Base-by-base conservation (phyloP, 2,113 vertebrate species). In the Hylia prasina region DNA sequence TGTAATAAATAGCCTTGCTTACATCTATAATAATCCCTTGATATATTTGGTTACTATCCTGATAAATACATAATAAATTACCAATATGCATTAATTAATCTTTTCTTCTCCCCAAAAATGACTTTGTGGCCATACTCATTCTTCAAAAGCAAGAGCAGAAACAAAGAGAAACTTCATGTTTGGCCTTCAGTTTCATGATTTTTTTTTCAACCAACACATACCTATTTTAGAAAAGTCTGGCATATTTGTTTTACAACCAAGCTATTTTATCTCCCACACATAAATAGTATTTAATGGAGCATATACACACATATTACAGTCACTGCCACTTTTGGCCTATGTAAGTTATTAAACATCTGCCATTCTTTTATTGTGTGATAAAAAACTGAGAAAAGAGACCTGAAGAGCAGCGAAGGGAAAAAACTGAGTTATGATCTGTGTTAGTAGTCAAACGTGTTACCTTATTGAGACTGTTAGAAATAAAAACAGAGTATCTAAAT, bases 401-500 rank as follows among this genome's bases (percentile, higher is more conserved):
- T 95, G 89, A 94, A 87, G 68, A 93, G 35, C 23, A 16, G 87
- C 61, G 77, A 96, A 95, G 83, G 83, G 50, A 84, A 93, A 89
- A 54, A 40, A 65, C 54, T 11, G 76, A 96, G 89, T 95, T 96
- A 93, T 66, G 44, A 81, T 91, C 84, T 92, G 94, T 87, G 78
- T 90, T 97, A 96, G 94, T 92, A 97, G 87, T 96, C 92, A 87
- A 91, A 95, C 5, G 35, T 88, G 95, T 96, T 96, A 97, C 96
- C 97, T 97, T 92, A 95, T 51, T 92, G 82, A 97, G 94, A 92
- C 91, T 88, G 91, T 92, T 94, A 97, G 88, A 93, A 94, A 96
- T 78, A 94, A 89, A 83, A 95, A 93, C 30, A 97, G 93, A 87
- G n/a, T 93, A 76, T 94, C 44, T 92, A 93, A 96, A 33, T 87